A percentile compares a stretch with the other conserved stretches of the same genome.
Conservation (phyloP, 2,888 invertebrate genomes). For the Panopea generosa region DNA sequence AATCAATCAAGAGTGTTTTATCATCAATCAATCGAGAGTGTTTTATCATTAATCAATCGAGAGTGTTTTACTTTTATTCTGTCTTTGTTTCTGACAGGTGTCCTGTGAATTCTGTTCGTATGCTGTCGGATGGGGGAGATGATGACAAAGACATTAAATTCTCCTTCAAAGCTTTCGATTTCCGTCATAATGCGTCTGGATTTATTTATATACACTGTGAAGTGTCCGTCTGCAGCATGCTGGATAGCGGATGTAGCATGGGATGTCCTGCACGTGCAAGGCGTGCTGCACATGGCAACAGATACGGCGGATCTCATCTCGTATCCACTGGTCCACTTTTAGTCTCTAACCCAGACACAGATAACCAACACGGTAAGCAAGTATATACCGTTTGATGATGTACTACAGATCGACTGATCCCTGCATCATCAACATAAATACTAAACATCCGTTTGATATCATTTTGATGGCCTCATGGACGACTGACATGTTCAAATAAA, state of each 20-base stretch:
- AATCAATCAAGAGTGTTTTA: too few relatives aligned
- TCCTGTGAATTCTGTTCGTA: conserved; percentile 38
- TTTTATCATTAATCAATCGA: too few relatives aligned
- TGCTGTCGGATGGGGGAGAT: conserved; percentile 29
- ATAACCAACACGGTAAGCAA: background rate
- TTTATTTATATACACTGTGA: conserved; percentile 64
- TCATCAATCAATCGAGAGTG: too few relatives aligned
- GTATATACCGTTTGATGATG: background rate
- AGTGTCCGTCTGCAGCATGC: conserved; percentile 52
- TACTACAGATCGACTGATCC: too few relatives aligned
- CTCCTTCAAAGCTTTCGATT: conserved; percentile 63
- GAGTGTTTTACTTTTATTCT: too few relatives aligned
- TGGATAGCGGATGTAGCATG: conserved; percentile 37
- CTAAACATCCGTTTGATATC: too few relatives aligned
- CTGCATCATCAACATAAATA: too few relatives aligned
- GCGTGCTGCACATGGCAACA: conserved; percentile 15
- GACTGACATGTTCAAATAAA: too few relatives aligned
- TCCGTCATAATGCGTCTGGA: conserved; percentile 54
- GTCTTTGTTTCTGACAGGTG: conserved; percentile 47
- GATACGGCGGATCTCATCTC: conserved; percentile 40
- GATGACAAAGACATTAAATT: conserved; percentile 52
- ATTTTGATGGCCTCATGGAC: too few relatives aligned
- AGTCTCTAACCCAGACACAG: conserved; percentile 18
- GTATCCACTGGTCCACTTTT: conserved; percentile 61
- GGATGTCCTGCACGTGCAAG: conserved; percentile 43